Evolutionary conservation across 2,113 vertebrate species (phyloP).

Genomic region (Xiphorhynchus elegans): DNA sequence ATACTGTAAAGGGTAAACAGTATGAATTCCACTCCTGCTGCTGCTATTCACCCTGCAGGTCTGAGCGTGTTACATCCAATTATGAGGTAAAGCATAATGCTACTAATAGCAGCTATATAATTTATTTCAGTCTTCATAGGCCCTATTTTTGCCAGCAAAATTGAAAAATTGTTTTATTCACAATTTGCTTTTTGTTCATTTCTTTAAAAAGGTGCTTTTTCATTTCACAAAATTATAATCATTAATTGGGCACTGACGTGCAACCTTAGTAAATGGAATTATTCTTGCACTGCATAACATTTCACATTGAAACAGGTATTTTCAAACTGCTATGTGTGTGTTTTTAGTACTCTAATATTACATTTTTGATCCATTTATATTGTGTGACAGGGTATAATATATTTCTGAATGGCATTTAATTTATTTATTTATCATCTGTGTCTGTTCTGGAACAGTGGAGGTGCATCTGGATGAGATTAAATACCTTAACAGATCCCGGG

Average conservation of each 20-base stretch:
- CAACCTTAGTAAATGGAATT: conserved; percentile 69
- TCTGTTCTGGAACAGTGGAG: conserved; percentile 15
- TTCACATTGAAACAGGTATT: conserved; percentile 67
- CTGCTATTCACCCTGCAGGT: conserved; percentile 70
- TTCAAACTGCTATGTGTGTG: conserved; percentile 70
- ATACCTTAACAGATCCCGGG: conserved; percentile 48
- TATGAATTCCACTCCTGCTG: conserved; percentile 77
- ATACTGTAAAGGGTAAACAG: conserved; percentile 84
- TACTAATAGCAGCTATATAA: conserved; percentile 79
- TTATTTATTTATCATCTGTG: conserved; percentile 68
- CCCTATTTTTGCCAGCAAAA: conserved; percentile 77
- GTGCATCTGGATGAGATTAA: conserved; percentile 51
- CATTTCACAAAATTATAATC: conserved; percentile 76
- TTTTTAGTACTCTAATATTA: conserved; percentile 62
- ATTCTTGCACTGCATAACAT: conserved; percentile 65
- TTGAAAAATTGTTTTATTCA: conserved; percentile 84
- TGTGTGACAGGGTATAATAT: conserved; percentile 52
- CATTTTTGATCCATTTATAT: conserved; percentile 56
- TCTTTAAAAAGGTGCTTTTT: conserved; percentile 73
- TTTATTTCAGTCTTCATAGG: conserved; percentile 78
- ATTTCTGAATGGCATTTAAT: conserved; percentile 57
- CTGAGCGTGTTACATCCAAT: conserved; percentile 80
- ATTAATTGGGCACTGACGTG: conserved; percentile 76
- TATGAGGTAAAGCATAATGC: conserved; percentile 80
- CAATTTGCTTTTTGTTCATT: conserved; percentile 77